Conservation (phyloP, 2,888 invertebrate species). For the Thumatha senex region DNA sequence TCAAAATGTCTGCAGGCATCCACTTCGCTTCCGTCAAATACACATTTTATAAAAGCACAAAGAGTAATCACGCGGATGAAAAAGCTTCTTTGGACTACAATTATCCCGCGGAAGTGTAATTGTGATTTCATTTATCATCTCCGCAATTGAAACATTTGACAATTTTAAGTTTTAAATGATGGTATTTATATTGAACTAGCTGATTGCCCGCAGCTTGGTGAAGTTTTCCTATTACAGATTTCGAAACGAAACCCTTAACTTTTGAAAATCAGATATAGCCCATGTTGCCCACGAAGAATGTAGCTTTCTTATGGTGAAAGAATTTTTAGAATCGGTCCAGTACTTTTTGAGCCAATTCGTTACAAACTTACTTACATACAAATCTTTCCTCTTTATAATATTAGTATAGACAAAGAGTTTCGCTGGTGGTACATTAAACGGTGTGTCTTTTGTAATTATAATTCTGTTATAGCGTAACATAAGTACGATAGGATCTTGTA, state of each 20-base stretch:
- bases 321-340: no score
- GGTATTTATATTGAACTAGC: no score
- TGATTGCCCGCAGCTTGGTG: no score
- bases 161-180: constrained; percentile 38
- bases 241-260: no score
- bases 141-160: constrained; percentile 40
- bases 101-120: constrained; percentile 38
- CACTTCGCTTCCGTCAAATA: constrained; percentile 25
- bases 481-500: not conserved
- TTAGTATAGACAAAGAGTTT: constrained; percentile 21
- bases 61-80: constrained; percentile 33
- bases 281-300: no score
- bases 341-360: no score
- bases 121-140: constrained; percentile 46
- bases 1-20: not conserved
- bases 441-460: not conserved
- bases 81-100: constrained; percentile 42
- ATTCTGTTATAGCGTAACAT: not conserved
- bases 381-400: no score
- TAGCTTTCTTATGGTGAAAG: no score
- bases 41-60: constrained; percentile 41
- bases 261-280: no score
- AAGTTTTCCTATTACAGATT: no score
- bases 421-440: constrained; percentile 14
- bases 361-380: no score